Evolutionary conservation across 2,113 vertebrate genomes (phyloP).

Genomic region (Planiliza haematocheilus): DNA sequence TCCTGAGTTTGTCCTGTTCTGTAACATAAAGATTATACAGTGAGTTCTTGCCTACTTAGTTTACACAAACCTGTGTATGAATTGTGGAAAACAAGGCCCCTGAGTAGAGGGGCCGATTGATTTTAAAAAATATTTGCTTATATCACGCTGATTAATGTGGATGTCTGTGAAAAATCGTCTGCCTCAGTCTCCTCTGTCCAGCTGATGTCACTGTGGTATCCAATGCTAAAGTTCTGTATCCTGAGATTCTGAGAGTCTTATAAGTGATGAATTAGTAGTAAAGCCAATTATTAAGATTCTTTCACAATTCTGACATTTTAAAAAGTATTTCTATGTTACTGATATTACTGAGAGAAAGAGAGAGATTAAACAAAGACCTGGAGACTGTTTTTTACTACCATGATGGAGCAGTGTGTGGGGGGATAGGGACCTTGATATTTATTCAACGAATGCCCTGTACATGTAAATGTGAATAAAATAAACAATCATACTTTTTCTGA

Average conservation of each 20-base stretch:
- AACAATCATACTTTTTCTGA: conserved; percentile 53
- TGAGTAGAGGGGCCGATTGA: too few relatives aligned
- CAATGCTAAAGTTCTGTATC: neutral
- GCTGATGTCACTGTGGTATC: conserved; percentile 7
- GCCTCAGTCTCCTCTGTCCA: conserved; percentile 1
- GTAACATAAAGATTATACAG: conserved; percentile 9
- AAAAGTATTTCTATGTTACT: conserved; percentile 30
- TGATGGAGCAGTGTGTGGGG: neutral
- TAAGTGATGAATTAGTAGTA: conserved; percentile 1
- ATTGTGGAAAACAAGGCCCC: conserved; percentile 11
- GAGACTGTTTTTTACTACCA: conserved; percentile 2
- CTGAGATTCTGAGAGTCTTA: conserved; percentile 18
- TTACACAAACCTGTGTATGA: conserved; percentile 1
- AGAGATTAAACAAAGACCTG: conserved; percentile 4
- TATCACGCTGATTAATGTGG: conserved; percentile 2
- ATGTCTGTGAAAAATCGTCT: neutral
- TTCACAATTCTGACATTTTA: conserved; percentile 18
- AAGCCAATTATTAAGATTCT: conserved; percentile 18
- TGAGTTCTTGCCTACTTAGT: conserved; percentile 13
- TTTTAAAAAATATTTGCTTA: neutral
- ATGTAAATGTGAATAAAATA: conserved; percentile 64
- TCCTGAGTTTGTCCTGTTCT: conserved; percentile 29
- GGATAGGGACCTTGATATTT: conserved; percentile 53
- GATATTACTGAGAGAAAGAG: neutral
- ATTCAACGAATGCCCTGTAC: conserved; percentile 52